phyloP scores from a whole-genome alignment of 2,113 vertebrate genomes.

The Muscicapa adusta region DNA sequence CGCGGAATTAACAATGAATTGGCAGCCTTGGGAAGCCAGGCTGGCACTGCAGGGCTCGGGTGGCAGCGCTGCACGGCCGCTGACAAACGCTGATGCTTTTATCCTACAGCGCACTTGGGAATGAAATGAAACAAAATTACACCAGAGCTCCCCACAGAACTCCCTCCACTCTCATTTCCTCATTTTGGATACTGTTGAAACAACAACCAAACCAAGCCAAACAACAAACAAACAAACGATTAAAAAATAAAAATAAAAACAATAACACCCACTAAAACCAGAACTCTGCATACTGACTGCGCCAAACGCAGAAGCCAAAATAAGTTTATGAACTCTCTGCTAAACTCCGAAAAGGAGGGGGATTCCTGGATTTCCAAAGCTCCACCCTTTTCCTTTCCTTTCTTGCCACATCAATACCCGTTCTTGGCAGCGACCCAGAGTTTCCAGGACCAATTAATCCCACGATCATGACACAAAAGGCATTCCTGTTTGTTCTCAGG shows the following conservation, averaged over 20 bases:
- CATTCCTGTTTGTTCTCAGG: neutral
- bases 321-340: neutral
- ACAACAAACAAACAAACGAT: too few relatives aligned
- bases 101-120: neutral
- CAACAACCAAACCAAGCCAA: neutral
- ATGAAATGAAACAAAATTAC: neutral
- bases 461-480: neutral
- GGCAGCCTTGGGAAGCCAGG: neutral
- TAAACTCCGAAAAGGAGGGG: neutral
- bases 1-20: neutral
- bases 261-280: neutral
- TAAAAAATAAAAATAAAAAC: too few relatives aligned
- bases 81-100: neutral
- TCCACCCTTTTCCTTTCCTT: conserved; percentile 13
- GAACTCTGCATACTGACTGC: neutral
- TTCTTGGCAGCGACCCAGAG: neutral
- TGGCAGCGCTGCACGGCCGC: neutral
- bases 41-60: neutral
- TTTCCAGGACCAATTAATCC: conserved; percentile 8
- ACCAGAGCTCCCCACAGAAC: neutral
- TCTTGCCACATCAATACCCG: conserved; percentile 27
- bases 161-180: neutral
- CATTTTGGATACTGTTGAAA: neutral
- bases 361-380: conserved; percentile 22
- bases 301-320: neutral